Conservation (phyloP, 1,140 invertebrate genomes). For the Ceratoteleas bidentatus region DNA sequence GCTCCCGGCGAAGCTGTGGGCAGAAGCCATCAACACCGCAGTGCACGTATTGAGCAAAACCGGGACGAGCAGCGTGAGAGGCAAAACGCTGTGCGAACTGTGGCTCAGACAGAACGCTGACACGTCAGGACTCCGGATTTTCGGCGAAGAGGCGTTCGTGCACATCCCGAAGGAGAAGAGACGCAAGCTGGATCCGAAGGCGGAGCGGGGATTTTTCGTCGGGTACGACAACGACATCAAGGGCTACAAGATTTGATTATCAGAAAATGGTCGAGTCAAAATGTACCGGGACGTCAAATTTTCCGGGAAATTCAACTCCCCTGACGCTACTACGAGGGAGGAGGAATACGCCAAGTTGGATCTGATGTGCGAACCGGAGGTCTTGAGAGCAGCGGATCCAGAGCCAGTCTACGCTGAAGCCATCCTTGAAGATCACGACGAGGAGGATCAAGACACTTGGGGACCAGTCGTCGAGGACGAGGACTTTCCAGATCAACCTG, state of each 20-base stretch:
- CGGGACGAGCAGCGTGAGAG: background rate
- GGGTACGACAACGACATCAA: too few species aligned
- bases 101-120: conserved; percentile 25
- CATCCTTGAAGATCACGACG: background rate
- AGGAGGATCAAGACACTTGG: background rate
- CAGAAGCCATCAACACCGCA: conserved; percentile 69
- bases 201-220: too few species aligned
- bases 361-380: background rate
- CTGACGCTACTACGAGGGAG: too few species aligned
- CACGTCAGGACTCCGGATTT: conserved; percentile 70
- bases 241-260: too few species aligned
- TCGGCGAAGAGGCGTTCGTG: background rate
- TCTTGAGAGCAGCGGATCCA: background rate
- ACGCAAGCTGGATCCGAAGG: too few species aligned
- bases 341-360: background rate
- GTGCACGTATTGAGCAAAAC: conserved; percentile 69
- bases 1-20: conserved; percentile 68
- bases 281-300: too few species aligned
- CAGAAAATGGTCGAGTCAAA: too few species aligned
- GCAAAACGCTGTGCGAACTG: background rate
- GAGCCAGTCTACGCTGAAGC: background rate
- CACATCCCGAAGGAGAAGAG: too few species aligned
- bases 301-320: too few species aligned
- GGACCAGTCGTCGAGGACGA: background rate
- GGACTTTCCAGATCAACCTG: background rate